phyloP scores from a whole-genome alignment of 1,140 invertebrate species.

The Homarus americanus region DNA sequence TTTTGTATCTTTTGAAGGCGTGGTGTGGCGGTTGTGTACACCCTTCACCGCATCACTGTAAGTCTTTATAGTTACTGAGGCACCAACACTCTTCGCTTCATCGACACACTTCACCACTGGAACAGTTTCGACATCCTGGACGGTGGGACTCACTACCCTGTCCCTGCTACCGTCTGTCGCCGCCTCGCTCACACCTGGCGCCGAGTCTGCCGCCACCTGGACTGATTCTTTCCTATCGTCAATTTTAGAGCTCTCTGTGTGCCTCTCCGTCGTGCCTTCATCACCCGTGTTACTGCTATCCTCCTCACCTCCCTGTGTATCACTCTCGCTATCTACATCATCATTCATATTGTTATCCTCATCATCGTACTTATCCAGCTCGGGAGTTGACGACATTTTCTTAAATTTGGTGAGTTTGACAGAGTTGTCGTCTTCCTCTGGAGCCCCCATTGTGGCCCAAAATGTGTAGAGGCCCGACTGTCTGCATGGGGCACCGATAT shows the following conservation, averaged over 20 bases:
- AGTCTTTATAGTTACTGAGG: not conserved
- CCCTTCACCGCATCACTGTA: not conserved
- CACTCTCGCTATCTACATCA: not conserved
- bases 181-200: not conserved
- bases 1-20: not conserved
- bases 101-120: not conserved
- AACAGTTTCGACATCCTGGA: not conserved
- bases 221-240: too few relatives aligned
- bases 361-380: constrained; percentile 56
- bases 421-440: constrained; percentile 49
- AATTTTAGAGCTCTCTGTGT: too few relatives aligned
- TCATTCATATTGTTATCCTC: constrained; percentile 14
- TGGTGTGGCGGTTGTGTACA: not conserved
- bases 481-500: constrained; percentile 69
- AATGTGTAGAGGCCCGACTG: constrained; percentile 61
- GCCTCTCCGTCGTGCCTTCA: too few relatives aligned
- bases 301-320: too few relatives aligned
- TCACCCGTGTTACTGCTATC: too few relatives aligned
- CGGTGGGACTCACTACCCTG: not conserved
- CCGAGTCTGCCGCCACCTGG: too few relatives aligned
- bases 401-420: constrained; percentile 59
- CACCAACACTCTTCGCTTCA: not conserved
- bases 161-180: not conserved
- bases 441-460: constrained; percentile 51
- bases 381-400: constrained; percentile 64